A percentile compares a stretch with the other conserved stretches of the same genome.
phyloP scores from a whole-genome alignment of 2,113 vertebrate species.

The Enhydra lutris region DNA sequence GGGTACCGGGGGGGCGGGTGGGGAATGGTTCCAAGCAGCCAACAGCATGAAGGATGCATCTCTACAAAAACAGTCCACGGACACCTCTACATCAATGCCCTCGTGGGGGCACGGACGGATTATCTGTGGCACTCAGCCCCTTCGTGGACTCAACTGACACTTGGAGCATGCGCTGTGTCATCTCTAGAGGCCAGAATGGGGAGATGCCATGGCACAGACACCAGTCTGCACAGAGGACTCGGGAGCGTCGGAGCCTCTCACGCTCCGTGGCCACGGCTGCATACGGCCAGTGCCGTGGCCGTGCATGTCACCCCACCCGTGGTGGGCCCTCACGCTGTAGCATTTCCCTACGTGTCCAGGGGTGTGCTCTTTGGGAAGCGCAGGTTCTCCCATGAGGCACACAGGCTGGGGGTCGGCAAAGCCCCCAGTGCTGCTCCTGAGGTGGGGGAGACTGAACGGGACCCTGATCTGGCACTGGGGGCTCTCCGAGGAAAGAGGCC shows the following conservation, averaged over 20 bases:
- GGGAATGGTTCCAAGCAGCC: background rate
- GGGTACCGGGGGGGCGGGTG: too few relatives aligned
- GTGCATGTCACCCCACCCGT: background rate
- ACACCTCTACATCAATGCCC: background rate
- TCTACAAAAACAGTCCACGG: too few relatives aligned
- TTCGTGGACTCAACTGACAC: background rate
- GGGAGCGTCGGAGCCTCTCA: rapidly evolving
- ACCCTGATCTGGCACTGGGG: rapidly evolving
- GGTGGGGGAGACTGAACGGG: background rate
- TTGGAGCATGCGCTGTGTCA: background rate
- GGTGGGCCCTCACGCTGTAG: background rate
- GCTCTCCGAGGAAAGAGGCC: background rate
- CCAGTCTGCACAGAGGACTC: background rate
- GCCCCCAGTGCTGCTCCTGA: background rate
- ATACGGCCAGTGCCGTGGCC: background rate
- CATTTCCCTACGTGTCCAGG: background rate
- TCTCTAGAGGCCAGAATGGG: background rate
- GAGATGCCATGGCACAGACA: background rate
- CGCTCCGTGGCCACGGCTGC: rapidly evolving
- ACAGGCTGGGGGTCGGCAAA: background rate
- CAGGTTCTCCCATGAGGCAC: background rate
- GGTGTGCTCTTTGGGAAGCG: background rate
- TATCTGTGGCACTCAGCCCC: rapidly evolving
- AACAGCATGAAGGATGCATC: background rate
- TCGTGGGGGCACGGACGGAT: rapidly evolving